Evolutionary conservation across 2,113 vertebrate genomes (phyloP).

Genomic region (Oceanodroma tethys): DNA sequence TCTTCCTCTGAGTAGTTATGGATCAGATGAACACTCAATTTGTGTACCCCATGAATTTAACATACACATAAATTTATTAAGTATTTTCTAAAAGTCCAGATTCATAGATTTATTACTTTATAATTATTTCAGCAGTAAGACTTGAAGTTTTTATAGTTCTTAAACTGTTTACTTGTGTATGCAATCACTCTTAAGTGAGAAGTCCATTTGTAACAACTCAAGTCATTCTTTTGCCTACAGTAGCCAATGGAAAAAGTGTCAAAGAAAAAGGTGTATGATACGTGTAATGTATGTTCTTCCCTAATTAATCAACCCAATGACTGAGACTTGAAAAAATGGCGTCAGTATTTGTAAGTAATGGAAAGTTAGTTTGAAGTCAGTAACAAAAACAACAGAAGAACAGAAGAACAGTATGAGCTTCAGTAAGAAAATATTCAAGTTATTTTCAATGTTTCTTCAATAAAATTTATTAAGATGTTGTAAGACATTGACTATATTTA

Average conservation of each 20-base stretch:
- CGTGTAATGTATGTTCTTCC: background rate
- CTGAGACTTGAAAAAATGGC: background rate
- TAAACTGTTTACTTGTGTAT: background rate
- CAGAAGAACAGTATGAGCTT: background rate
- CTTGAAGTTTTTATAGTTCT: background rate
- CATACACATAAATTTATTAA: background rate
- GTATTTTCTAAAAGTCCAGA: background rate
- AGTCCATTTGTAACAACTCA: background rate
- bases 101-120: background rate
- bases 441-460: background rate
- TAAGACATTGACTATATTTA: rapidly evolving
- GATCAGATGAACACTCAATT: background rate
- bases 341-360: background rate
- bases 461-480: background rate
- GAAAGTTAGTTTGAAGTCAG: background rate
- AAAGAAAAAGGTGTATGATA: background rate
- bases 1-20: background rate
- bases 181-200: background rate
- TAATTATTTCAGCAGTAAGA: background rate
- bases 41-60: background rate
- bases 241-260: background rate
- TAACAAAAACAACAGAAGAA: background rate
- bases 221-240: background rate
- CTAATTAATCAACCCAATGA: background rate
- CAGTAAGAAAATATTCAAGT: background rate